Evolutionary conservation across 2,797 vertebrate species (phyloP).

Genomic region (Falco peregrinus): DNA sequence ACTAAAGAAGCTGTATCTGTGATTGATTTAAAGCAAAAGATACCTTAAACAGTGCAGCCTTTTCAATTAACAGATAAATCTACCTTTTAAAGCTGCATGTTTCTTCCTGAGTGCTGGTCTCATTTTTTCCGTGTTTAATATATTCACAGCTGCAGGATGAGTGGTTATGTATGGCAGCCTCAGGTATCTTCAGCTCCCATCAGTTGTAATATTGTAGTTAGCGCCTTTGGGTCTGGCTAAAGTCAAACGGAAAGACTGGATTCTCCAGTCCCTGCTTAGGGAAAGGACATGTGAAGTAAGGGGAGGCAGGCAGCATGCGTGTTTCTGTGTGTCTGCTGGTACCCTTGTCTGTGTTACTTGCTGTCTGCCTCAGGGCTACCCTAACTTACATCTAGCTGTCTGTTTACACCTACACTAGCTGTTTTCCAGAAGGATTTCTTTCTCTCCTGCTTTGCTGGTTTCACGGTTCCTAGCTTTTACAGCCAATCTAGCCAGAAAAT

Average conservation of each 20-base stretch:
- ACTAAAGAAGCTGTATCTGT: neutral
- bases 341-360: neutral
- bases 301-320: fast-evolving
- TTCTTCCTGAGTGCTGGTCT: neutral
- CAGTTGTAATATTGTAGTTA: neutral
- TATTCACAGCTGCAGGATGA: neutral
- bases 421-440: neutral
- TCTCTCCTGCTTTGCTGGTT: neutral
- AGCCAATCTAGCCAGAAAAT: neutral
- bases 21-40: neutral
- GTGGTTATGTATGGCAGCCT: neutral
- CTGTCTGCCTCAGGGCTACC: neutral
- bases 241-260: neutral
- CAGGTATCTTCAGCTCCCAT: neutral
- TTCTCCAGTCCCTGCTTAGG: neutral
- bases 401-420: neutral
- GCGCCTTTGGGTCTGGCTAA: neutral
- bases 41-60: neutral
- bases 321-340: neutral
- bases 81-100: neutral
- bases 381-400: neutral
- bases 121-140: neutral
- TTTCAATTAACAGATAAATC: neutral
- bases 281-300: neutral
- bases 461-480: neutral